Percentiles rank a stretch among this genome's conserved stretches.
These are phyloP conservation scores for Microctenopoma lineatum DNA, from an alignment of 2,797 vertebrate species.

Conservation along the genomic window DNA sequence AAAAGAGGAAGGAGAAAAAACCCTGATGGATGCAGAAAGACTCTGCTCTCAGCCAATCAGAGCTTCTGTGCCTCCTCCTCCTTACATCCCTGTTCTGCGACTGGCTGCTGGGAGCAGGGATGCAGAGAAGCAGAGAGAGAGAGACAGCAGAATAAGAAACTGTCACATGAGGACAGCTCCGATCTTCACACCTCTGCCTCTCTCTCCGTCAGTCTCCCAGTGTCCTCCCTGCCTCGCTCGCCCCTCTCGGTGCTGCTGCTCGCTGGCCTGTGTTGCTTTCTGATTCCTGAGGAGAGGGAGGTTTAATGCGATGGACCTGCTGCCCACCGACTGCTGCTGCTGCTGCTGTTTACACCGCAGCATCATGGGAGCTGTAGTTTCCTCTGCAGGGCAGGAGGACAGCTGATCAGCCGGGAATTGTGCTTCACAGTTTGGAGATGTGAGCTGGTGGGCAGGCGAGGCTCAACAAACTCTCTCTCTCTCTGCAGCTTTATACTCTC, in stretches of 20 bases:
- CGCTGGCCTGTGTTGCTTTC: conserved; percentile 1
- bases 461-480: conserved; percentile 39
- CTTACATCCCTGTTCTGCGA: conserved; percentile 49
- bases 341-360: conserved; percentile 59
- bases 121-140: conserved; percentile 32
- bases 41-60: conserved; percentile 56
- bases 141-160: conserved; percentile 35
- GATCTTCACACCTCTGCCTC: conserved; percentile 25
- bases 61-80: conserved; percentile 28
- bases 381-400: conserved; percentile 33
- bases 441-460: conserved; percentile 56
- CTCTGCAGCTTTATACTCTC: not conserved
- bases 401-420: conserved; percentile 53
- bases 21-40: conserved; percentile 57
- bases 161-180: conserved; percentile 38
- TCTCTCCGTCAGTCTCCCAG: conserved; percentile 4
- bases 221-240: conserved; percentile 15
- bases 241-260: conserved; percentile 2
- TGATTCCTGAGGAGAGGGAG: conserved; percentile 25
- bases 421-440: conserved; percentile 65
- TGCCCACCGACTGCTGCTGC: conserved; percentile 53
- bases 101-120: conserved; percentile 49
- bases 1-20: conserved; percentile 20
- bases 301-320: conserved; percentile 53
- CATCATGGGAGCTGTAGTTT: conserved; percentile 70